Evolutionary conservation across 2,888 invertebrate species (phyloP).

Genomic region (Diarsia dahlii): DNA sequence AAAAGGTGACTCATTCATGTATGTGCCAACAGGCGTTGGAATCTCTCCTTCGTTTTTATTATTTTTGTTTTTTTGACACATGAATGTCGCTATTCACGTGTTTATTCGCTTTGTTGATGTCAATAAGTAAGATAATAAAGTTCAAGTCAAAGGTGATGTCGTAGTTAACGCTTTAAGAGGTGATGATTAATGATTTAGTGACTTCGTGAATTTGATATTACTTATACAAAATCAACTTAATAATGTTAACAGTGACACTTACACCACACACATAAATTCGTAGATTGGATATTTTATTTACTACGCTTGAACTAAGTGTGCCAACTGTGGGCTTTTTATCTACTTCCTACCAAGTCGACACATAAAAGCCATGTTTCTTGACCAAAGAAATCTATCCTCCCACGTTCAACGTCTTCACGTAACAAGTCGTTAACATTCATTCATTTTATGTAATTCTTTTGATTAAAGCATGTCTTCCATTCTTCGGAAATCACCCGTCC

Average conservation of each 20-base stretch:
- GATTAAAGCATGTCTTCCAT: conserved; percentile 13
- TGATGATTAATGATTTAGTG: conserved; percentile 15
- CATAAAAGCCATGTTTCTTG: conserved; percentile 35
- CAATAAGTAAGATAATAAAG: conserved; percentile 16
- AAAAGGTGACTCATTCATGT: conserved; percentile 42
- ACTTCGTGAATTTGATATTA: too few relatives aligned
- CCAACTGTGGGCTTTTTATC: conserved; percentile 20
- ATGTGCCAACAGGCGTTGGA: conserved; percentile 14
- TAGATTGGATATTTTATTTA: not conserved
- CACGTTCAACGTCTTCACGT: conserved; percentile 29
- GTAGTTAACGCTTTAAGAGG: not conserved
- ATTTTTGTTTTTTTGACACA: conserved; percentile 19
- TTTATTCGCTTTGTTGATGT: conserved; percentile 30
- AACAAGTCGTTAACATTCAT: conserved; percentile 21
- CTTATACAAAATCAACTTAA: too few relatives aligned
- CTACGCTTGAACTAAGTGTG: not conserved
- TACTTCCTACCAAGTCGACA: conserved; percentile 30
- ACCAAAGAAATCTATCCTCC: conserved; percentile 41
- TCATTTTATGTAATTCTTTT: conserved; percentile 39
- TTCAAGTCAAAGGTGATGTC: conserved; percentile 22
- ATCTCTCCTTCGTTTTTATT: conserved; percentile 35
- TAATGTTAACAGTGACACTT: too few relatives aligned
- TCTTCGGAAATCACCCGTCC: not conserved
- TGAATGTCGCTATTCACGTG: conserved; percentile 17
- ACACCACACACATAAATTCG: too few relatives aligned